These are phyloP conservation scores for Willisornis vidua DNA, from an alignment of 2,113 vertebrate species.

Conservation along the genomic window DNA sequence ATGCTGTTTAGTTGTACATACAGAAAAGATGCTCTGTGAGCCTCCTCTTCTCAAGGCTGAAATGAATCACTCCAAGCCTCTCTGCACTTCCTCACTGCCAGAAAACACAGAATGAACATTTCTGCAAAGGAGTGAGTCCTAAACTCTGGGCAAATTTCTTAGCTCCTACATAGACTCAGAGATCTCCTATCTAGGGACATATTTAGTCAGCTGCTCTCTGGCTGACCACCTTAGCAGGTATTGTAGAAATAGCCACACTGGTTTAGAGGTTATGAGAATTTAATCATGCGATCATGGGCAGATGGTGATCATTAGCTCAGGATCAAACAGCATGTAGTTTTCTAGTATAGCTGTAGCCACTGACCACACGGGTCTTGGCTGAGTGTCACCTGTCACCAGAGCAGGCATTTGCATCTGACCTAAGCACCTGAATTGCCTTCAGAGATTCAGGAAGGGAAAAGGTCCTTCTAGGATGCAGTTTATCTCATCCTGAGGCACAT, in stretches of 20 bases:
- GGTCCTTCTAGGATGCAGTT: neutral
- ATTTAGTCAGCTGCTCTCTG: neutral
- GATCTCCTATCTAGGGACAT: neutral
- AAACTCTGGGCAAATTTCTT: neutral
- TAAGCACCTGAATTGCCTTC: neutral
- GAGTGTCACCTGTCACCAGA: neutral
- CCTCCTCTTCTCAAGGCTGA: neutral
- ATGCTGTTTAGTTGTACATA: neutral
- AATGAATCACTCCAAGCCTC: neutral
- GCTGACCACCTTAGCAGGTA: neutral
- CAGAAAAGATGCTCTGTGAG: neutral
- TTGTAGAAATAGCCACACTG: neutral
- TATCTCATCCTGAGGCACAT: neutral
- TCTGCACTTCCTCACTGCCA: neutral
- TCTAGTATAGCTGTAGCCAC: rapidly evolving
- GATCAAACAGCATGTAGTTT: rapidly evolving
- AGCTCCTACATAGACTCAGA: neutral
- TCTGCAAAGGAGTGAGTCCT: neutral
- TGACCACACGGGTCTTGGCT: rapidly evolving
- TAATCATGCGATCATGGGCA: neutral
- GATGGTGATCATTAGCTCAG: neutral
- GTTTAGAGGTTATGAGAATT: neutral
- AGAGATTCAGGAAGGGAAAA: neutral
- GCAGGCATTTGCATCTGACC: neutral
- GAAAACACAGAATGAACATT: neutral